phyloP scores from a whole-genome alignment of 2,888 invertebrate species.

The Machimus atricapillus region DNA sequence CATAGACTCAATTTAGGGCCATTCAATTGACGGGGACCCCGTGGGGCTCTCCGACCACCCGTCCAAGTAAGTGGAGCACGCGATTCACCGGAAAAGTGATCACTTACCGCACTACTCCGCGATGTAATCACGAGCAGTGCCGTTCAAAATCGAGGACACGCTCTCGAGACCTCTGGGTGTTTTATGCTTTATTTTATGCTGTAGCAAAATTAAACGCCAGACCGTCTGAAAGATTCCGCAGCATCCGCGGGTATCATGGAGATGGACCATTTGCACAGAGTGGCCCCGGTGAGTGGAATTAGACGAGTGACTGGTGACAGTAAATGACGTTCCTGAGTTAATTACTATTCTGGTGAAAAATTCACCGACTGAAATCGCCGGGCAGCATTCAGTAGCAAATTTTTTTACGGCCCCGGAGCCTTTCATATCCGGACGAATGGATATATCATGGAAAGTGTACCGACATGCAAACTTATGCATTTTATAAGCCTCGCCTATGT shows the following conservation, averaged over 20 bases:
- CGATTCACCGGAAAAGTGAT: neutral
- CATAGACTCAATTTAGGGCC: neutral
- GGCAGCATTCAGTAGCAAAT: neutral
- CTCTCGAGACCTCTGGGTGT: neutral
- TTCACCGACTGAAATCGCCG: neutral
- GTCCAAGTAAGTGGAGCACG: neutral
- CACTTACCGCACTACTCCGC: neutral
- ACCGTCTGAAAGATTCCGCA: neutral
- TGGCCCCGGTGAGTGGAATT: neutral
- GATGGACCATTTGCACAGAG: neutral
- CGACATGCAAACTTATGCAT: slow-evolving; percentile 22
- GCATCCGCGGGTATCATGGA: neutral
- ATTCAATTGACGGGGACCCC: neutral
- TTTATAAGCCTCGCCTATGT: slow-evolving; percentile 25
- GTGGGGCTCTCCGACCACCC: neutral
- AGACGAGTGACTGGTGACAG: neutral
- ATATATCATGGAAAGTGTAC: slow-evolving; percentile 14
- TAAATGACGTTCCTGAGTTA: slow-evolving; percentile 8
- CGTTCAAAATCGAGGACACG: neutral
- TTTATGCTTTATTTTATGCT: neutral
- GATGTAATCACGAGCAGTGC: neutral
- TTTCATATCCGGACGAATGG: slow-evolving; percentile 14
- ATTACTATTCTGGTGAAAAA: neutral
- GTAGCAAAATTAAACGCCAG: neutral
- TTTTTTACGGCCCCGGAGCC: neutral